phyloP scores from a whole-genome alignment of 1,140 invertebrate species.

The Agrilus planipennis region DNA sequence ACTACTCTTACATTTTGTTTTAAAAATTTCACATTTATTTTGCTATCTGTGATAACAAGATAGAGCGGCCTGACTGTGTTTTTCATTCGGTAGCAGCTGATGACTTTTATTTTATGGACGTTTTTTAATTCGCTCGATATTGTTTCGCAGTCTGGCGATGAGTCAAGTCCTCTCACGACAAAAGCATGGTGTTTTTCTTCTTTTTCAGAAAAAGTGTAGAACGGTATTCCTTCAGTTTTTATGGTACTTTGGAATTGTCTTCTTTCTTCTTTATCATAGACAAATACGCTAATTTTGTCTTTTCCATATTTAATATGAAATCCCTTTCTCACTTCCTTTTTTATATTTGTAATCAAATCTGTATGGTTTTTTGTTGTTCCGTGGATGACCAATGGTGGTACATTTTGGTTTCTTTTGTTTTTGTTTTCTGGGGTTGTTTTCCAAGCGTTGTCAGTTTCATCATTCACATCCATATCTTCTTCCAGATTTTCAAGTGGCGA shows the following conservation, averaged over 20 bases:
- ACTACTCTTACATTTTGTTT: conserved; percentile 2
- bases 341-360: not conserved
- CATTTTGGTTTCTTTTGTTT: not conserved
- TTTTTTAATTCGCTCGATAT: conserved; percentile 3
- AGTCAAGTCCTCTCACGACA: conserved; percentile 6
- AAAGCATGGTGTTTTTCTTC: conserved; percentile 9
- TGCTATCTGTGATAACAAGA: conserved; percentile 4
- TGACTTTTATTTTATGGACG: not conserved
- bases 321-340: not conserved
- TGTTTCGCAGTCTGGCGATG: not conserved
- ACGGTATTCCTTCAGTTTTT: not conserved
- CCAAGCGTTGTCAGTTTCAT: not conserved
- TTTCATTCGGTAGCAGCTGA: not conserved
- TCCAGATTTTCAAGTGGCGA: not conserved
- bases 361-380: not conserved
- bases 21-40: not conserved
- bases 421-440: not conserved
- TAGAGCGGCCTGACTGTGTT: conserved; percentile 1
- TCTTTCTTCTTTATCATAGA: not conserved
- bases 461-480: not conserved
- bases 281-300: not conserved
- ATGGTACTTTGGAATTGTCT: not conserved
- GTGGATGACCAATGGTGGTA: not conserved
- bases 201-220: conserved; percentile 8
- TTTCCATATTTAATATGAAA: not conserved